phyloP scores from a whole-genome alignment of 2,797 vertebrate genomes.

The Lemur catta region DNA sequence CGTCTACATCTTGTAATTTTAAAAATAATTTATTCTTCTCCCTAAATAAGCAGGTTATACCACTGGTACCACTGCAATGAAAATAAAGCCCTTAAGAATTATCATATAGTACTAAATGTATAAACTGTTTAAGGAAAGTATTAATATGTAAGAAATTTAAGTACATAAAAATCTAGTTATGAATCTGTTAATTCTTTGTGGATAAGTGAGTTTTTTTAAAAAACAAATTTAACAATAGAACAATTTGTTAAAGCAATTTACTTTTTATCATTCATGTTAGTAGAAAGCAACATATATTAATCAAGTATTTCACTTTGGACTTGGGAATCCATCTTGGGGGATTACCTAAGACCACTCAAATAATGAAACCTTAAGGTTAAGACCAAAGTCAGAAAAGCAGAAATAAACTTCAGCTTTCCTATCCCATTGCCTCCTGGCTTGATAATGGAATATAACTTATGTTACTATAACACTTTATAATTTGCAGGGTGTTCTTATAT shows the following conservation, averaged over 20 bases:
- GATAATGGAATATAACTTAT: not conserved
- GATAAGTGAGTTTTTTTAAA: not conserved
- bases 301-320: not conserved
- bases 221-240: not conserved
- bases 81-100: not conserved
- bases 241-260: not conserved
- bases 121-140: not conserved
- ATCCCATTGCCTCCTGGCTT: not conserved
- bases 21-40: slow-evolving; percentile 1
- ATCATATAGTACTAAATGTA: not conserved
- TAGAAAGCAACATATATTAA: not conserved
- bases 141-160: not conserved
- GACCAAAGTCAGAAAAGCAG: not conserved
- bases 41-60: not conserved
- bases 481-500: not conserved
- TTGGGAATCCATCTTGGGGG: not conserved
- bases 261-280: not conserved
- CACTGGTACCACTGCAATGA: not conserved
- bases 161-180: not conserved
- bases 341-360: not conserved
- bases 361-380: not conserved
- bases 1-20: not conserved
- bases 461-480: not conserved
- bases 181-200: not conserved
- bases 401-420: not conserved